A percentile compares a stretch with the other conserved stretches of the same genome.
These are phyloP conservation scores for Diaprepes abbreviatus DNA, from an alignment of 2,888 invertebrate species.

Conservation along the genomic window DNA sequence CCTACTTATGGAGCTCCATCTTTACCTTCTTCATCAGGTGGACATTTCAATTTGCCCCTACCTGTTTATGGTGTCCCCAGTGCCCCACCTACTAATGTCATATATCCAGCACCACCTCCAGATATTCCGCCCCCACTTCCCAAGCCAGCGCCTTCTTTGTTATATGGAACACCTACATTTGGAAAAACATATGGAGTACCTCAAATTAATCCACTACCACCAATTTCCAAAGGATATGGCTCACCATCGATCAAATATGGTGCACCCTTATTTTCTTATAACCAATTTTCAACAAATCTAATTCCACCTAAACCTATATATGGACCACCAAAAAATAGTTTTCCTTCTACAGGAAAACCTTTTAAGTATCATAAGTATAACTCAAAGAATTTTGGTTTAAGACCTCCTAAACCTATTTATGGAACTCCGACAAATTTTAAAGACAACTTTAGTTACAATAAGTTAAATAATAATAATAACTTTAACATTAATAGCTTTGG, in stretches of 20 bases:
- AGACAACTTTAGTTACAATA: slow-evolving; percentile 51
- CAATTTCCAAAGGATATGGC: slow-evolving; percentile 43
- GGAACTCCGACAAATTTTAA: slow-evolving; percentile 56
- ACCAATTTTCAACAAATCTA: slow-evolving; percentile 37
- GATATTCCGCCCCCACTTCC: slow-evolving; percentile 63
- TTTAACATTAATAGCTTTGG: slow-evolving; percentile 32
- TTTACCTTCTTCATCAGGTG: slow-evolving; percentile 47
- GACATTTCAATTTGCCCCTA: slow-evolving; percentile 70
- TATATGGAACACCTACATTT: slow-evolving; percentile 58
- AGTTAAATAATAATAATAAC: slow-evolving; percentile 47
- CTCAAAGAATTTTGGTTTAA: slow-evolving; percentile 66
- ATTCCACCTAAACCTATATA: slow-evolving; percentile 66
- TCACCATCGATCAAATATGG: slow-evolving; percentile 45
- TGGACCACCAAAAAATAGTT: slow-evolving; percentile 65
- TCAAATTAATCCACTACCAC: slow-evolving; percentile 37
- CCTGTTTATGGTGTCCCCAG: slow-evolving; percentile 75
- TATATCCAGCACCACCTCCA: slow-evolving; percentile 69
- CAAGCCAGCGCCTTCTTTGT: slow-evolving; percentile 45
- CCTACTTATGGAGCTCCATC: slow-evolving; percentile 72
- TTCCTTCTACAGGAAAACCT: slow-evolving; percentile 51
- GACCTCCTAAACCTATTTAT: slow-evolving; percentile 60
- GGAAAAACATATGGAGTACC: slow-evolving; percentile 55
- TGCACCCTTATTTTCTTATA: slow-evolving; percentile 32
- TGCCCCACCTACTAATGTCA: slow-evolving; percentile 65
- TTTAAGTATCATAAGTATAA: slow-evolving; percentile 62